Percentiles rank a stretch among this genome's conserved stretches.
Conservation (phyloP, 1,140 invertebrate species). For the Ptiloglossa arizonensis region DNA sequence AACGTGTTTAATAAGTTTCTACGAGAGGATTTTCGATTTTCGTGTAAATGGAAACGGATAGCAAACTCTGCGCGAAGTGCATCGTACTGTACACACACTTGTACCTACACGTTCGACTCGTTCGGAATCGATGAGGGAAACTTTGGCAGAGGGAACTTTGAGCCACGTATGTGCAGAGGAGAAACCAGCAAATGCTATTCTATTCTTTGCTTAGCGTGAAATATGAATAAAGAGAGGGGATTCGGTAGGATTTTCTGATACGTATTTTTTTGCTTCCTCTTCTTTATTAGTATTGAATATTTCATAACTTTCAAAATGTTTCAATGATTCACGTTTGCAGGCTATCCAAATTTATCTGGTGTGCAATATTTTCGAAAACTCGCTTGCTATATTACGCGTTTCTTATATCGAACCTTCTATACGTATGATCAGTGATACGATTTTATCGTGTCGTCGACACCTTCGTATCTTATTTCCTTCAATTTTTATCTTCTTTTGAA, state of each 20-base stretch:
- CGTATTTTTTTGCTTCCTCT: background rate
- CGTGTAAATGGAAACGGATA: slow-evolving; percentile 23
- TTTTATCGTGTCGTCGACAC: too few species aligned
- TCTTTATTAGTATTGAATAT: slow-evolving; percentile 16
- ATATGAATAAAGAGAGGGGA: slow-evolving; percentile 32
- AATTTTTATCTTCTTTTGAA: too few species aligned
- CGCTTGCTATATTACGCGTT: too few species aligned
- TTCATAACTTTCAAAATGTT: background rate
- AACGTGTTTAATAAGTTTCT: background rate
- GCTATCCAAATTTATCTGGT: background rate
- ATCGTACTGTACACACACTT: background rate
- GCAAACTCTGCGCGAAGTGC: background rate
- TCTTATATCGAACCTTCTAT: too few species aligned
- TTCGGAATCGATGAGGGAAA: slow-evolving; percentile 25
- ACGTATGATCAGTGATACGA: too few species aligned
- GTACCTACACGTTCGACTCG: background rate
- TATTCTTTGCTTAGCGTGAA: slow-evolving; percentile 2
- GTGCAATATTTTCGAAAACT: background rate
- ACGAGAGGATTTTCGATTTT: background rate
- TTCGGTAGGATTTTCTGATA: slow-evolving; percentile 2
- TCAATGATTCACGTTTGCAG: background rate
- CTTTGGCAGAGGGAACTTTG: slow-evolving; percentile 2
- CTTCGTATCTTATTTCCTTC: too few species aligned
- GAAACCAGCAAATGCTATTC: slow-evolving; percentile 28
- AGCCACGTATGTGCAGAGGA: slow-evolving; percentile 3